phyloP scores from a whole-genome alignment of 1,140 invertebrate species.

The Caerostris extrusa region DNA sequence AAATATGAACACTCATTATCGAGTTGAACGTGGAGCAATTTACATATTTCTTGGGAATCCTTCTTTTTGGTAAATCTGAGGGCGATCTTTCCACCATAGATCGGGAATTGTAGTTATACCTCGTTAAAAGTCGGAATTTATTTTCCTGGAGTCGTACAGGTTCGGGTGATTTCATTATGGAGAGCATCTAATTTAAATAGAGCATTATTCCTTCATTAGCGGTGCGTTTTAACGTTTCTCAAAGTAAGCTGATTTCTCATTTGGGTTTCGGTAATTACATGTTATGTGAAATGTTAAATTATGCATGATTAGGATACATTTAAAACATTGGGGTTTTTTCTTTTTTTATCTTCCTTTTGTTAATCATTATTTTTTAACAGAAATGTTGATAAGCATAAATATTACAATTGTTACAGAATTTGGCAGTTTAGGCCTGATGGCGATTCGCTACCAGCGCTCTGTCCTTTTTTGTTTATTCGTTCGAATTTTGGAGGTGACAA shows the following conservation, averaged over 20 bases:
- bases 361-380: too few species aligned
- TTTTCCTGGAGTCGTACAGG: background rate
- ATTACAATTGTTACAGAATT: too few species aligned
- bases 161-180: background rate
- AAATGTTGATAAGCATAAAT: too few species aligned
- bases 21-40: background rate
- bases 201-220: conserved; percentile 3
- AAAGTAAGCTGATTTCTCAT: background rate
- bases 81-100: background rate
- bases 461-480: too few species aligned
- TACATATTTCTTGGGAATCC: conserved; percentile 50
- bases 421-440: too few species aligned
- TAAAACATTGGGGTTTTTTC: too few species aligned
- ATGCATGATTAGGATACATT: too few species aligned
- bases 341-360: too few species aligned
- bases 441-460: too few species aligned
- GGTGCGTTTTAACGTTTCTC: background rate
- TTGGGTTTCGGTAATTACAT: background rate
- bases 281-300: background rate
- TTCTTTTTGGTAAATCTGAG: background rate
- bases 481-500: too few species aligned
- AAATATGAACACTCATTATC: conserved; percentile 59
- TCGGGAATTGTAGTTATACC: background rate
- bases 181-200: background rate
- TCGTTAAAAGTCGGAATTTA: conserved; percentile 35